Conservation (phyloP, 2,888 invertebrate species). For the Lasius fuliginosus region DNA sequence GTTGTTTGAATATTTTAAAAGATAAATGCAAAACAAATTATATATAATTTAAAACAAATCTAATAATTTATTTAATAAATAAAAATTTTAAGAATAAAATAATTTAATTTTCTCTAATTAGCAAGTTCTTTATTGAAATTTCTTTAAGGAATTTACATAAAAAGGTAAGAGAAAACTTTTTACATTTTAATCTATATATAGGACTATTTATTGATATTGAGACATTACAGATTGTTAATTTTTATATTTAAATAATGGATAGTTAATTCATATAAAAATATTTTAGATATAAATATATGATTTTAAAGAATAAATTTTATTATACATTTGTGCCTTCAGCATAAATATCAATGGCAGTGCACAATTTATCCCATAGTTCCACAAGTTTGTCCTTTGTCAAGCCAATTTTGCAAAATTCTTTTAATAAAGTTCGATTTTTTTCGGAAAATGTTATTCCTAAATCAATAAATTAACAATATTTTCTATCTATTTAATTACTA, state of each 20-base stretch:
- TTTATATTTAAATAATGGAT: neutral
- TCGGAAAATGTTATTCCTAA: conserved; percentile 71
- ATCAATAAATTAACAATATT: conserved; percentile 20
- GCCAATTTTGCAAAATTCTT: conserved; percentile 69
- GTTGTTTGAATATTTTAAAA: neutral
- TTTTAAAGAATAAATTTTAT: neutral
- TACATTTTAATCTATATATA: neutral
- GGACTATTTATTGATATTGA: neutral
- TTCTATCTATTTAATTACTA: neutral
- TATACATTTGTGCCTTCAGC: neutral
- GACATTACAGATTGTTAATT: neutral
- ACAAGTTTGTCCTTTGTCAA: conserved; percentile 64
- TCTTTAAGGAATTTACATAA: neutral
- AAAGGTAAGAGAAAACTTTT: neutral
- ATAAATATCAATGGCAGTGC: conserved; percentile 63
- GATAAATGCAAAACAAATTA: too few species aligned
- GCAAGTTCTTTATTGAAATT: neutral
- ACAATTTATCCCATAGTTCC: conserved; percentile 72
- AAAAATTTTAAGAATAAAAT: neutral
- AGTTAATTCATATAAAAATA: neutral
- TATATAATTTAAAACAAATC: neutral
- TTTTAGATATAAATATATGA: neutral
- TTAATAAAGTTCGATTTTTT: conserved; percentile 66
- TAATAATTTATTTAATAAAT: neutral
- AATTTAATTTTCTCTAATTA: neutral